A percentile compares a stretch with the other conserved stretches of the same genome.
Evolutionary conservation across 2,888 invertebrate species (phyloP).

Genomic region (Ametastegia equiseti): DNA sequence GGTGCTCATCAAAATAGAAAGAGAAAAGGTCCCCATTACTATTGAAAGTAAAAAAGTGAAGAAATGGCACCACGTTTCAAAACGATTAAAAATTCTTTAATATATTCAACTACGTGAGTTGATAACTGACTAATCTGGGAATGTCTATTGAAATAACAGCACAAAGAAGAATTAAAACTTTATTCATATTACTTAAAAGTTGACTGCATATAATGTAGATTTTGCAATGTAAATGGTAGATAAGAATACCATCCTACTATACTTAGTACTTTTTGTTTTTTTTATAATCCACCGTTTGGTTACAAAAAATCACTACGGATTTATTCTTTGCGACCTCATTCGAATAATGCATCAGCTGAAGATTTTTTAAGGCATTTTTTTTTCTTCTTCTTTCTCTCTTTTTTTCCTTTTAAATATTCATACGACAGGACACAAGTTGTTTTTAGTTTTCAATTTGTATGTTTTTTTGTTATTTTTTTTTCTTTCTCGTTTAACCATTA

Average conservation of each 20-base stretch:
- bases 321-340: constrained; percentile 5
- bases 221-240: constrained; percentile 20
- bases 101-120: constrained; percentile 7
- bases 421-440: background rate
- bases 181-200: constrained; percentile 15
- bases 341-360: background rate
- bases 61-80: no score
- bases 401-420: background rate
- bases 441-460: background rate
- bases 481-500: background rate
- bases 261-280: constrained; percentile 2
- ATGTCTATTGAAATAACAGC: constrained; percentile 36
- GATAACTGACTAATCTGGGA: constrained; percentile 5
- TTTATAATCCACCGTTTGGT: background rate
- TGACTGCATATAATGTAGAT: constrained; percentile 19
- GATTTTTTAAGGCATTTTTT: constrained; percentile 36
- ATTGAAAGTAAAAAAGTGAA: background rate
- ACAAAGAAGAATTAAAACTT: constrained; percentile 31
- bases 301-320: constrained; percentile 26
- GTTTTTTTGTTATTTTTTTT: background rate
- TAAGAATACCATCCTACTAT: constrained; percentile 22
- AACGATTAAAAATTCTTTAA: background rate
- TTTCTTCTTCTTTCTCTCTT: no score
- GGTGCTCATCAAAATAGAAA: background rate
- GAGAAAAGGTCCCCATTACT: background rate